A percentile compares a stretch with the other conserved stretches of the same genome.
Evolutionary conservation across 2,113 vertebrate species (phyloP).

Genomic region (Sceloporus tristichus): DNA sequence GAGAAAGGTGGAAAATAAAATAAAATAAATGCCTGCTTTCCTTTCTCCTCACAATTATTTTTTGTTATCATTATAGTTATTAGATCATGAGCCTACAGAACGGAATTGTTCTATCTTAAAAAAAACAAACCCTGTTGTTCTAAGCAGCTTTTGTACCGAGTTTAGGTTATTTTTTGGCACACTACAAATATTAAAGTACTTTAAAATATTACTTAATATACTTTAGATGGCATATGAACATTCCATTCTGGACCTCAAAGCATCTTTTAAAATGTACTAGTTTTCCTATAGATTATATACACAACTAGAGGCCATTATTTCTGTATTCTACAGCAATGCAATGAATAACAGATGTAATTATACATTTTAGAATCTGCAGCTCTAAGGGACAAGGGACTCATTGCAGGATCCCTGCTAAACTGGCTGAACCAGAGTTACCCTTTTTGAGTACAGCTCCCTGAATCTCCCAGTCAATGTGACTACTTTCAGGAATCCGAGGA

Average conservation of each 20-base stretch:
- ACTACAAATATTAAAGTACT: neutral
- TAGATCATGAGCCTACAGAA: neutral
- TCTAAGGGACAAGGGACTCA: neutral
- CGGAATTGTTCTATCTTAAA: neutral
- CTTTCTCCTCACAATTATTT: neutral
- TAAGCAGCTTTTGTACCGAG: neutral
- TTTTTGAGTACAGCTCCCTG: too few species aligned
- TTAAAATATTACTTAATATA: constrained; percentile 49
- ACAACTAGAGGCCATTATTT: constrained; percentile 51
- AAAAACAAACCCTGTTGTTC: neutral
- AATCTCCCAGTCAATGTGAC: too few species aligned
- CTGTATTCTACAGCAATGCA: constrained; percentile 53
- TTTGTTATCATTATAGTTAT: neutral
- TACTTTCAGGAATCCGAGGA: too few species aligned
- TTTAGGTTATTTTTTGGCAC: neutral
- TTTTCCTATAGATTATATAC: constrained; percentile 58
- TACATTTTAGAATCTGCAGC: neutral
- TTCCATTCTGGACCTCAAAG: constrained; percentile 21
- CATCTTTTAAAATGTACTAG: constrained; percentile 54
- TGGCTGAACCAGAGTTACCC: neutral
- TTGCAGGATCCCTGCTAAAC: neutral
- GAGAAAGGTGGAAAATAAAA: too few species aligned
- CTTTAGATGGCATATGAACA: constrained; percentile 46
- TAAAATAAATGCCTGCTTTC: neutral
- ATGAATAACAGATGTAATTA: neutral